Evolutionary conservation across 2,888 invertebrate genomes (phyloP).

Genomic region (Torymus tubicola): DNA sequence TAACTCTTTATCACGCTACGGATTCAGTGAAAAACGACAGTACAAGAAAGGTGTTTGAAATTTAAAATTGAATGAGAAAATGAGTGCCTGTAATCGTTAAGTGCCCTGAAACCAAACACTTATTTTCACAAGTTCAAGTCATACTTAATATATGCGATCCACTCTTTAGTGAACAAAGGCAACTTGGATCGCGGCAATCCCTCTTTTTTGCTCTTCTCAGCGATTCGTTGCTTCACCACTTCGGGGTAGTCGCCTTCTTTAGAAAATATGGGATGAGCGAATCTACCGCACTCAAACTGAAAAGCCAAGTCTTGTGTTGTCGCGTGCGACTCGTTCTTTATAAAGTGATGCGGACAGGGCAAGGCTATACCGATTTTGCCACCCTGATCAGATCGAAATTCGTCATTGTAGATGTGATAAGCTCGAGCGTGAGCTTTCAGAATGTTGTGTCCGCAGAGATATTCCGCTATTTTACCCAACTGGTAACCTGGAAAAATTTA

Average conservation of each 20-base stretch:
- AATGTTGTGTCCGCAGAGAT: slow-evolving; percentile 84
- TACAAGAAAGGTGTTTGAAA: too few relatives aligned
- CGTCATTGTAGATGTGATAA: slow-evolving; percentile 80
- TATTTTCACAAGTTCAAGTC: too few relatives aligned
- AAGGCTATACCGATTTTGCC: slow-evolving; percentile 72
- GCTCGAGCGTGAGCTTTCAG: slow-evolving; percentile 84
- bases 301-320: slow-evolving; percentile 61
- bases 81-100: too few relatives aligned
- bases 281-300: slow-evolving; percentile 76
- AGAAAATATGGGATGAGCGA: slow-evolving; percentile 59
- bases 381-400: slow-evolving; percentile 79
- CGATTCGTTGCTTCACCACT: slow-evolving; percentile 76
- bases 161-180: slow-evolving; percentile 77
- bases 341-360: too few relatives aligned
- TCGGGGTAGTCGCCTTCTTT: slow-evolving; percentile 77
- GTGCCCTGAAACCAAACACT: neutral
- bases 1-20: too few relatives aligned
- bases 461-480: slow-evolving; percentile 77
- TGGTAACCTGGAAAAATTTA: slow-evolving; percentile 24
- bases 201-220: slow-evolving; percentile 73
- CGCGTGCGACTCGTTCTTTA: too few relatives aligned
- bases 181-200: slow-evolving; percentile 76
- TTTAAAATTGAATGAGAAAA: too few relatives aligned
- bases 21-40: too few relatives aligned
- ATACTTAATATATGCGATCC: slow-evolving; percentile 75